These are phyloP conservation scores for Aleiodes leptofemur DNA, from an alignment of 2,888 invertebrate species.

Conservation along the genomic window DNA sequence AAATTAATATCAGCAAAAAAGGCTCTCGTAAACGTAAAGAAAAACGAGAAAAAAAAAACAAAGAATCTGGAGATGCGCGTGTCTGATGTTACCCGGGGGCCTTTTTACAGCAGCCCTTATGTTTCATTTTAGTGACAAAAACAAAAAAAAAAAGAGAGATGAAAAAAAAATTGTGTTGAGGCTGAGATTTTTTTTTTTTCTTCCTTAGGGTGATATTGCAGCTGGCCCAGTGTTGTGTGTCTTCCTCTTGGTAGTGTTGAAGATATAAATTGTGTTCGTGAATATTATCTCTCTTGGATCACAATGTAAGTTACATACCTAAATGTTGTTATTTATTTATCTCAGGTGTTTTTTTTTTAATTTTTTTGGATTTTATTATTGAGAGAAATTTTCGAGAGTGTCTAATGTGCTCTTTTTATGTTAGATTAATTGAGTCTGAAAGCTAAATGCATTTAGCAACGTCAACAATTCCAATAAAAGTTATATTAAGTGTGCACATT, in stretches of 20 bases:
- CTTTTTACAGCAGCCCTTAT: conserved; percentile 5
- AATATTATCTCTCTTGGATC: not conserved
- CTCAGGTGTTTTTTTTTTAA: not conserved
- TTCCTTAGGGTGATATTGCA: conserved; percentile 22
- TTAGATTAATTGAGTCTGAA: conserved; percentile 14
- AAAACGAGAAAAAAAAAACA: conserved; percentile 25
- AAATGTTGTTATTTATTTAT: conserved; percentile 10
- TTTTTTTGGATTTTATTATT: not conserved
- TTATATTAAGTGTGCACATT: not conserved
- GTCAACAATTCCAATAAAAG: conserved; percentile 22
- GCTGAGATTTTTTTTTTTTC: conserved; percentile 9
- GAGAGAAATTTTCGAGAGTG: not conserved
- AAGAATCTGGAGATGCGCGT: conserved; percentile 5
- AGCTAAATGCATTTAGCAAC: conserved; percentile 38
- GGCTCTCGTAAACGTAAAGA: not conserved
- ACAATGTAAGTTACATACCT: conserved; percentile 5
- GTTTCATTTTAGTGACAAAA: conserved; percentile 7
- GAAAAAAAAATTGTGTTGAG: conserved; percentile 26
- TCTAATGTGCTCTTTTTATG: conserved; percentile 27
- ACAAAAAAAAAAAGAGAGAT: not conserved
- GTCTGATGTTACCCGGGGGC: not conserved
- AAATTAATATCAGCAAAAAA: conserved; percentile 24
- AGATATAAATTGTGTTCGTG: conserved; percentile 5
- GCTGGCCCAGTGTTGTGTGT: conserved; percentile 23
- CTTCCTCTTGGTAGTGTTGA: conserved; percentile 33